Base-by-base conservation (phyloP, 2,113 vertebrate species). In the Gymnobelideus leadbeateri region DNA sequence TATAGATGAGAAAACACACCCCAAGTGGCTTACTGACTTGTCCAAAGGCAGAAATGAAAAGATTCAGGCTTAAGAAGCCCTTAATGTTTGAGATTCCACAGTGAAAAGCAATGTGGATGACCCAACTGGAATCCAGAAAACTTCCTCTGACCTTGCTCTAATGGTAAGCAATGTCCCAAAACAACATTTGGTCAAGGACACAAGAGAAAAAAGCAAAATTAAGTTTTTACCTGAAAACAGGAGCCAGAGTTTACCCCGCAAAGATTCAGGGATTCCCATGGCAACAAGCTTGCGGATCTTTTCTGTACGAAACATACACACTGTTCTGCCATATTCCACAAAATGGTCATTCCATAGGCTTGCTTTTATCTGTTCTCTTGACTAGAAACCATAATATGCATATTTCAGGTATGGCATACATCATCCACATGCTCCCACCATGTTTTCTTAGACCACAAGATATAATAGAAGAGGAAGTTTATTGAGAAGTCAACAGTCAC, bases 241-340 rank as follows among this genome's bases (percentile, higher is more conserved):
- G 84, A 99, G 99, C 99, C 99, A 99, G 92, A 99, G 99, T 98
- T 99, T 99, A 91, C 99, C 99, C 10, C 99, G 98, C 92, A 99
- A 98, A 0, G 99, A 99, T 96, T 99, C 99, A 0, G 99, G 99
- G 92, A 99, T 99, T 93, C 99, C 99, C 99, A 99, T 99, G 92
- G 99, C 99, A 55, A 99, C 99, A 28, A 99, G 99, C 94, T 99
- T 99, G 55, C 99, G 99, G 97, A 99, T 99, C 97, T 99, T 99
- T 95, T 99, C 99, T 0, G 99, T 99, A 97, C 99, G 99, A 94
- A 99, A 99, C 99, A 99, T 99, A 97, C 99, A 99, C 68, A 99
- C 99, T 0, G 99, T 99, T 4, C 99, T 99, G 51, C 99, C 99
- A 0, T 99, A 99, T 94, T 99, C 99, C 0, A 94, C 92, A 94